These are phyloP conservation scores for Agrotis ipsilon DNA, from an alignment of 2,888 invertebrate species.

Conservation along the genomic window DNA sequence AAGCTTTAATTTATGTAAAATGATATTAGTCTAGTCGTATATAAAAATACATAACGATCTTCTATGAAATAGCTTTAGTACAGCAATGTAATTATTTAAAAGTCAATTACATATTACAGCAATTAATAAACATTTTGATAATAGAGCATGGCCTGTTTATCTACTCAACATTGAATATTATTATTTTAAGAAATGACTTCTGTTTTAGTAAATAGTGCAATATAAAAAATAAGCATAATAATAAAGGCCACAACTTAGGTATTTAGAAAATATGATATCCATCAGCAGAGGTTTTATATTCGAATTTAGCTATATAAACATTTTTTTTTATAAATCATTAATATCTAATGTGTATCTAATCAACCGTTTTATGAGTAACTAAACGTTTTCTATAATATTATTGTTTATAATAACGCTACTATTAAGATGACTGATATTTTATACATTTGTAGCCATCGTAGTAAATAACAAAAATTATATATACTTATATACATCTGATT, in stretches of 20 bases:
- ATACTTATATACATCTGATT: slow-evolving; percentile 43
- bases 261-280: neutral
- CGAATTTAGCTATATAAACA: slow-evolving; percentile 10
- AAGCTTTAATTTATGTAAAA: slow-evolving; percentile 39
- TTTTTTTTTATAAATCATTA: neutral
- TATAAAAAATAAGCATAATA: slow-evolving; percentile 40
- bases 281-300: slow-evolving; percentile 9
- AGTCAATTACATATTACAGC: slow-evolving; percentile 46
- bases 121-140: slow-evolving; percentile 28
- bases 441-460: slow-evolving; percentile 82
- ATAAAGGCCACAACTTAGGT: slow-evolving; percentile 10
- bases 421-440: slow-evolving; percentile 87
- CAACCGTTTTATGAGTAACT: slow-evolving; percentile 39
- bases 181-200: slow-evolving; percentile 6
- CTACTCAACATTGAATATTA: slow-evolving; percentile 5
- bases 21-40: slow-evolving; percentile 47
- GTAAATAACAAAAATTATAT: slow-evolving; percentile 58
- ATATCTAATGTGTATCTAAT: slow-evolving; percentile 15
- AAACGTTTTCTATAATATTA: slow-evolving; percentile 64
- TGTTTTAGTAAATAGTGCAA: slow-evolving; percentile 8
- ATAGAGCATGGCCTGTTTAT: slow-evolving; percentile 30
- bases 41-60: neutral
- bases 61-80: slow-evolving; percentile 48
- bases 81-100: slow-evolving; percentile 27
- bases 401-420: slow-evolving; percentile 61